Evolutionary conservation across 2,797 vertebrate species (phyloP).

Genomic region (Enteromius mattozi): DNA sequence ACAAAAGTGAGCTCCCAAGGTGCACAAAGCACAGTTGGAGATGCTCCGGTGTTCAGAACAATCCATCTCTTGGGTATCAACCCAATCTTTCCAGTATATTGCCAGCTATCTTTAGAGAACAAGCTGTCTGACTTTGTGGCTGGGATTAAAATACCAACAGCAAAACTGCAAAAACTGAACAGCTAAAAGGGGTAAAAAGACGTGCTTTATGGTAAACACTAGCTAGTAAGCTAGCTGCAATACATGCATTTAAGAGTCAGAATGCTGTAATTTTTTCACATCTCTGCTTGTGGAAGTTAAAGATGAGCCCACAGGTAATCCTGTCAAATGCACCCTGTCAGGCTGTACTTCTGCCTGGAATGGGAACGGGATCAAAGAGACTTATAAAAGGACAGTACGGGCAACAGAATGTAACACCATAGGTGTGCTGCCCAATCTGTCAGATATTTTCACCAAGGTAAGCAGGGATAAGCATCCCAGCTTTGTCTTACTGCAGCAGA

Average conservation of each 20-base stretch:
- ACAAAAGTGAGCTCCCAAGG: constrained; percentile 5
- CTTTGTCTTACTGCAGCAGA: neutral
- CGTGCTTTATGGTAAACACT: neutral
- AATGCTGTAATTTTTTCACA: neutral
- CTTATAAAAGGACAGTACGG: neutral
- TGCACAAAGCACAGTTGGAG: neutral
- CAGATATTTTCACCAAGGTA: constrained; percentile 8
- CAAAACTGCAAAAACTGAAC: neutral
- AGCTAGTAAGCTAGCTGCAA: too few species aligned
- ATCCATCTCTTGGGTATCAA: neutral
- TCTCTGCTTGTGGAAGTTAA: constrained; percentile 2
- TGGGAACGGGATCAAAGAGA: constrained; percentile 1
- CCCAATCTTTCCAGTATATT: neutral
- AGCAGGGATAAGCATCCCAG: neutral
- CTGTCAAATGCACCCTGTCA: neutral
- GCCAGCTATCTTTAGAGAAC: neutral
- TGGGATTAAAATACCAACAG: neutral
- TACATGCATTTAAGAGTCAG: neutral
- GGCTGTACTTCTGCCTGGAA: neutral
- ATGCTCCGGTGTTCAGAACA: neutral
- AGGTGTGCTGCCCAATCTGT: constrained; percentile 14
- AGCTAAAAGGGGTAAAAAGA: neutral
- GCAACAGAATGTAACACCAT: neutral
- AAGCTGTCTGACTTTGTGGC: neutral
- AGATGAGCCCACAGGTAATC: neutral